Base-by-base conservation (phyloP, 64 coral and sea anemone species). In the Orbicella faveolata region DNA sequence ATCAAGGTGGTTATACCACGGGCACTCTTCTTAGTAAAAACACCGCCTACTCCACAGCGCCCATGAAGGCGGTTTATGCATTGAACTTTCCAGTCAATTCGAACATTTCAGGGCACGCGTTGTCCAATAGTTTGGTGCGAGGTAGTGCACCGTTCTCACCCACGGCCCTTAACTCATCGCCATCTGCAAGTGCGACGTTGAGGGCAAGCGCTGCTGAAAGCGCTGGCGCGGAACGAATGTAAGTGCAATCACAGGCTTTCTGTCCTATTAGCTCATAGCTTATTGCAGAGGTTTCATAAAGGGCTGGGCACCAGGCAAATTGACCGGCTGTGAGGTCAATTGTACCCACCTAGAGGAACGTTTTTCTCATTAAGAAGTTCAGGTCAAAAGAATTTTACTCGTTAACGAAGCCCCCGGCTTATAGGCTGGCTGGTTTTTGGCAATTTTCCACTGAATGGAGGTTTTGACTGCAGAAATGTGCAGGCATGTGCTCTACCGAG, bases 51-150 rank as follows among this genome's bases (percentile, higher is more conserved):
- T 97, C 95, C 20, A 97, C 95, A 20, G 92, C 95, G 13, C 95
- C 92, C 74, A 91, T 97, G 80, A 97, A 97, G 74, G 83, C 88
- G 62, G 95, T 97, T 33, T 97, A 91, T 59, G 95, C 95, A 52
- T 63, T 97, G 41, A 97, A 97, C 84, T 97, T 97, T 94, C 95
- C 95, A 21, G 83, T 94, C 18, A 97, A 96, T 77, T 96, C 95
- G 1, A 92, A 59, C 55, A 59, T 59, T 59, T 15, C 55, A 14
- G 55, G 86, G 18, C 94, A 90, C 78, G 69, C 82, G 17, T 68
- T 96, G 63, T 93, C 87, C 20, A 90, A 90, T 44, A 94, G 88
- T 80, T 77, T 97, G 59, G 95, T 94, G 62, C 88, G 95, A 30
- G 95, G 95, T 16, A 97, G 88, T 77, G 95, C 84, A 61, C 95